Percentiles rank a stretch among this genome's conserved stretches.
These are phyloP conservation scores for Aplocera efformata DNA, from an alignment of 2,888 invertebrate species.

Conservation along the genomic window DNA sequence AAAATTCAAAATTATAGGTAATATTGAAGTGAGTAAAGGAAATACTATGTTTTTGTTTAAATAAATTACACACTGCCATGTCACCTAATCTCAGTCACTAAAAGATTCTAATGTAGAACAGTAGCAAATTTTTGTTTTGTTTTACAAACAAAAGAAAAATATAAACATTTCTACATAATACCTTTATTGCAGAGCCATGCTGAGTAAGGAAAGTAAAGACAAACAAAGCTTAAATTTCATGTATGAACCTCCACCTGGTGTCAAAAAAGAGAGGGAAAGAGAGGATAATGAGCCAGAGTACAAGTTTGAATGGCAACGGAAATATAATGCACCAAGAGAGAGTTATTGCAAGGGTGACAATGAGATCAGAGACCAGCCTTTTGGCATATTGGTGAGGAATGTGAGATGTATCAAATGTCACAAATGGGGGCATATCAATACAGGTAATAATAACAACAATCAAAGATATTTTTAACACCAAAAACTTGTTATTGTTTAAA, in stretches of 20 bases:
- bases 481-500: too few species aligned
- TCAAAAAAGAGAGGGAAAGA: slow-evolving; percentile 93
- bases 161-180: too few species aligned
- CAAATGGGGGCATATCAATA: slow-evolving; percentile 99
- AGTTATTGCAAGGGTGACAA: slow-evolving; percentile 99
- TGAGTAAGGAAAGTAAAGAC: slow-evolving; percentile 99
- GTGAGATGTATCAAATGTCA: slow-evolving; percentile 99
- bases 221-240: slow-evolving; percentile 98
- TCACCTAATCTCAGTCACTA: too few species aligned
- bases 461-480: too few species aligned
- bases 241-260: slow-evolving; percentile 99
- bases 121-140: too few species aligned
- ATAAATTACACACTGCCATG: too few species aligned
- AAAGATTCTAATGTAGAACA: too few species aligned
- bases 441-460: too few species aligned
- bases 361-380: slow-evolving; percentile 98
- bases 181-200: slow-evolving; percentile 85
- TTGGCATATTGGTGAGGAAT: slow-evolving; percentile 98
- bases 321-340: slow-evolving; percentile 99
- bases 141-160: too few species aligned
- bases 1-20: too few species aligned
- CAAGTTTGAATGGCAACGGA: slow-evolving; percentile 99
- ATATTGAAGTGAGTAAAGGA: slow-evolving; percentile 7
- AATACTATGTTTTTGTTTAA: too few species aligned
- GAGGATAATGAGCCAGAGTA: slow-evolving; percentile 97